These are phyloP conservation scores for Apis laboriosa DNA, from an alignment of 1,140 invertebrate genomes.

Conservation along the genomic window DNA sequence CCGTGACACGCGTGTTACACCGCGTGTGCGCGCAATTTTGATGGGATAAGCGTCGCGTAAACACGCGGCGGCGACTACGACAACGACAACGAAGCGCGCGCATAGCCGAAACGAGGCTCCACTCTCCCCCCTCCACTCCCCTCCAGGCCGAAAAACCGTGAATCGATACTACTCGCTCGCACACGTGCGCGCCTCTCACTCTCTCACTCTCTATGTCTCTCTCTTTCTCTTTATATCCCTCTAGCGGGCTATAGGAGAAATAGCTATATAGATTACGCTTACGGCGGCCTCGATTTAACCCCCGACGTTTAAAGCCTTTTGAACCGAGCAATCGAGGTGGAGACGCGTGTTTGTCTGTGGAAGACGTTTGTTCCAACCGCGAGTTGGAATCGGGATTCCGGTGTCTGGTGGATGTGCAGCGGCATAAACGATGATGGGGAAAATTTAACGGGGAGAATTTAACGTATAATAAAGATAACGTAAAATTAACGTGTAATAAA, in stretches of 20 bases:
- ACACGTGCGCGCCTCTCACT: constrained; percentile 31
- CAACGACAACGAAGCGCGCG: constrained; percentile 73
- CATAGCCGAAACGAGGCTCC: too few relatives aligned
- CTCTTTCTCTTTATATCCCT: constrained; percentile 7
- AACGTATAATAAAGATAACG: too few relatives aligned
- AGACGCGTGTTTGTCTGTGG: constrained; percentile 42
- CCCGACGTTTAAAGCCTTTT: constrained; percentile 52
- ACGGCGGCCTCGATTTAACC: constrained; percentile 76
- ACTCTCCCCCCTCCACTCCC: too few relatives aligned
- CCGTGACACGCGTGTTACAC: constrained; percentile 50
- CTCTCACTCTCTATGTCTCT: constrained; percentile 13
- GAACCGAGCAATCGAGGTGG: constrained; percentile 53
- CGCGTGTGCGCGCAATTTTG: constrained; percentile 69
- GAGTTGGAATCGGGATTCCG: too few relatives aligned
- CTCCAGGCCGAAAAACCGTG: constrained; percentile 73
- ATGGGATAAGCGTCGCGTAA: constrained; percentile 62
- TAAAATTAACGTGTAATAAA: too few relatives aligned
- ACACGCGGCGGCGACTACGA: constrained; percentile 26
- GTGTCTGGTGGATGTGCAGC: too few relatives aligned
- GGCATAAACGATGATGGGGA: too few relatives aligned
- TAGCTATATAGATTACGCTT: constrained; percentile 76
- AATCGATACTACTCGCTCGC: constrained; percentile 77
- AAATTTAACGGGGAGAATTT: too few relatives aligned
- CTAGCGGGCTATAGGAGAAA: constrained; percentile 22
- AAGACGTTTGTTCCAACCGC: constrained; percentile 60